Conservation (phyloP, 37 sponge, comb jelly and placozoan genomes). For the Eunapius fragilis region DNA sequence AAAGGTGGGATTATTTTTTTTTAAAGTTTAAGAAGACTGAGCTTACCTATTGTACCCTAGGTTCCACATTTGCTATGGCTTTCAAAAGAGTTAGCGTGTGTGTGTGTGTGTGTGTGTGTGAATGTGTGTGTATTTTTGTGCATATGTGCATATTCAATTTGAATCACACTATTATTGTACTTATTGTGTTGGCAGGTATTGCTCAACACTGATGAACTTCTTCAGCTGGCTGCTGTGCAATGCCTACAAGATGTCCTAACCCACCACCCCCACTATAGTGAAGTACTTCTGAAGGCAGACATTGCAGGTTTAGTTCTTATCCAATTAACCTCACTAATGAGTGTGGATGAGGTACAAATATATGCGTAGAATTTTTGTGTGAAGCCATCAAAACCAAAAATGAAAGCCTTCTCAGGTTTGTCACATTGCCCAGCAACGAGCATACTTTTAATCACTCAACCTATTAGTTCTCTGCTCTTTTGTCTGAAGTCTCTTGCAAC, state of each 20-base stretch:
- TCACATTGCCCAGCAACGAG: background rate
- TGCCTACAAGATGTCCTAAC: slow-evolving; percentile 55
- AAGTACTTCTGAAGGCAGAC: slow-evolving; percentile 55
- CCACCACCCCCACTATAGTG: slow-evolving; percentile 40
- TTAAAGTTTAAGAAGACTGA: background rate
- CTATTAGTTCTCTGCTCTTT: slow-evolving; percentile 39
- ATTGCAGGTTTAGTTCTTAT: slow-evolving; percentile 45
- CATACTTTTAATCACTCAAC: background rate
- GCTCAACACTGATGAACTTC: slow-evolving; percentile 44
- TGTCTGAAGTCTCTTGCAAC: slow-evolving; percentile 44
- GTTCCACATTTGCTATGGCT: slow-evolving; percentile 59
- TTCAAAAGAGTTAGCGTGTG: slow-evolving; percentile 54
- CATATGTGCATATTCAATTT: too few species aligned
- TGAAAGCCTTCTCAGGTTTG: slow-evolving; percentile 43
- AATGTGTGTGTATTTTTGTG: background rate
- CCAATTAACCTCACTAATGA: too few species aligned
- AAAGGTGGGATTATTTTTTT: slow-evolving; percentile 31
- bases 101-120: background rate
- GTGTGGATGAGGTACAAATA: too few species aligned
- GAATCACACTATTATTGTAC: too few species aligned
- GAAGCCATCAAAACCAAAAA: slow-evolving; percentile 68
- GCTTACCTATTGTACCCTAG: background rate
- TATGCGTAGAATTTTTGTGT: slow-evolving; percentile 67
- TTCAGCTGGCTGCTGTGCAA: slow-evolving; percentile 65
- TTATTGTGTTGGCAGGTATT: too few species aligned